phyloP scores from a whole-genome alignment of 2,888 invertebrate genomes.

The Orthosia incerta region DNA sequence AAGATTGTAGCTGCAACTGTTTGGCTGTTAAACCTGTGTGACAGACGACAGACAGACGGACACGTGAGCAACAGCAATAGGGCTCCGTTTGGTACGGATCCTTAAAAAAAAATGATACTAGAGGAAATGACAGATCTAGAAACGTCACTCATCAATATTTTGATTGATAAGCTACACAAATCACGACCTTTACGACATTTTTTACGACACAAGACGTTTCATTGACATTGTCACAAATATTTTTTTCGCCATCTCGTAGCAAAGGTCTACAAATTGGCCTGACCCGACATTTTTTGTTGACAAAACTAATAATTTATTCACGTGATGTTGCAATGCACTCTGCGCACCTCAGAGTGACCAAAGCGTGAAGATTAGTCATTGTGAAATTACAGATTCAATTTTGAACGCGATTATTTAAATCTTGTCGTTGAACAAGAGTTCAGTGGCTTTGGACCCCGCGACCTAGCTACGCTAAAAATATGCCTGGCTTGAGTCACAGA shows the following conservation, averaged over 20 bases:
- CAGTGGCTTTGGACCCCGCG: neutral
- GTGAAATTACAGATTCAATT: constrained; percentile 15
- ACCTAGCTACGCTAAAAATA: constrained; percentile 11
- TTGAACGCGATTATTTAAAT: constrained; percentile 8
- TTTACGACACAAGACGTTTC: constrained; percentile 30
- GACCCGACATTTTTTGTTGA: constrained; percentile 18
- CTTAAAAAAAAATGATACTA: too few relatives aligned
- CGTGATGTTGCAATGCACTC: neutral
- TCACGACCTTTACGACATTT: constrained; percentile 24
- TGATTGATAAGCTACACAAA: neutral
- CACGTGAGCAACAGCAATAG: too few relatives aligned
- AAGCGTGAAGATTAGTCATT: constrained; percentile 30
- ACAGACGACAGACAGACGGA: too few relatives aligned
- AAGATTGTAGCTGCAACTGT: too few relatives aligned
- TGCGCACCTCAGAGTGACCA: neutral
- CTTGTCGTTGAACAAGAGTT: constrained; percentile 22
- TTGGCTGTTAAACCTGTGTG: too few relatives aligned
- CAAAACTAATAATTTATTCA: constrained; percentile 11
- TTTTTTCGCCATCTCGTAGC: constrained; percentile 38
- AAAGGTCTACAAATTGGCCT: constrained; percentile 19
- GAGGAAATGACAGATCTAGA: too few relatives aligned
- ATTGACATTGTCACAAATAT: constrained; percentile 37
- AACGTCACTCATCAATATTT: constrained; percentile 7
- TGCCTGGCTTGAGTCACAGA: neutral
- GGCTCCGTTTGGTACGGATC: too few relatives aligned